Evolutionary conservation across 37 sponge, comb jelly and placozoan genomes (phyloP).

Genomic region (Diacarnus erythraeanus): DNA sequence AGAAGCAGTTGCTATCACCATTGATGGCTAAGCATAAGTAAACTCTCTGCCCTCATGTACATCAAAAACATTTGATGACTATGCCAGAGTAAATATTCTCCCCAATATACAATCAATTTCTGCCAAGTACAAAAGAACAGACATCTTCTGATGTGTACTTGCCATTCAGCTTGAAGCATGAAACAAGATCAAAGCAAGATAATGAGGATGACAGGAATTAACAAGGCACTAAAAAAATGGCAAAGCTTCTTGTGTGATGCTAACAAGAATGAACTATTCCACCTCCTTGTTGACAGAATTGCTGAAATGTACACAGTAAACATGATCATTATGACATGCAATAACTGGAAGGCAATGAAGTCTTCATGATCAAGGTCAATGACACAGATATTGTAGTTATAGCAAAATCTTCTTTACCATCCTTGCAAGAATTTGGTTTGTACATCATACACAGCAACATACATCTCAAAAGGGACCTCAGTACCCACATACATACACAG

Average conservation of each 20-base stretch:
- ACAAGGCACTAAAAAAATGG: not conserved
- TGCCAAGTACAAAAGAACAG: too few species aligned
- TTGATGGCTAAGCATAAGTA: too few species aligned
- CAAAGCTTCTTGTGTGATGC: not conserved
- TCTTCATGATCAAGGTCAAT: not conserved
- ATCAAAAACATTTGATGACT: constrained; percentile 3
- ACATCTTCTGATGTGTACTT: too few species aligned
- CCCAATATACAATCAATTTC: not conserved
- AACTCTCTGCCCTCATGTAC: not conserved
- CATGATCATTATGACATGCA: not conserved
- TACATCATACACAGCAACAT: too few species aligned
- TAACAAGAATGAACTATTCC: not conserved
- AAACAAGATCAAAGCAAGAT: not conserved
- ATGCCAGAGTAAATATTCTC: constrained; percentile 1
- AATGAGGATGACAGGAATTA: not conserved
- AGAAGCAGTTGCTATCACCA: not conserved
- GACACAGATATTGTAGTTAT: not conserved
- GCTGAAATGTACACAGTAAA: not conserved
- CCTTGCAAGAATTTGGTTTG: not conserved
- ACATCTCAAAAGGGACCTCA: too few species aligned
- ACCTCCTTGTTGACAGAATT: not conserved
- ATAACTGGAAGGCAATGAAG: not conserved
- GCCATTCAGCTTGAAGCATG: not conserved
- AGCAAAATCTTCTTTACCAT: not conserved
- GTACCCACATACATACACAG: too few species aligned